phyloP scores from a whole-genome alignment of 2,113 vertebrate genomes.

The Festucalex cinctus region DNA sequence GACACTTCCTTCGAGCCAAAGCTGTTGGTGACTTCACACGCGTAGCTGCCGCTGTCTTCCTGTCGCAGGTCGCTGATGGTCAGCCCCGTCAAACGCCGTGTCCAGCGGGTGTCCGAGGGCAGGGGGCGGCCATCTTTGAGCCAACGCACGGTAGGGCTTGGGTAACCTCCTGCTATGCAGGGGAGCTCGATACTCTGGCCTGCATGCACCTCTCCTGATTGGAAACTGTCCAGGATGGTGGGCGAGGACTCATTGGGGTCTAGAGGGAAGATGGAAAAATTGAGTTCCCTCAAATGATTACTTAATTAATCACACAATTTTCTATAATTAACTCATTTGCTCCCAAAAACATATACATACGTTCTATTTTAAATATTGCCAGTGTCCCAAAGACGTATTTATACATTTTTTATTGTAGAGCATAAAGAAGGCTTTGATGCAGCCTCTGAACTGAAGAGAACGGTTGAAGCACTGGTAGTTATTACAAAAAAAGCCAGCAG shows the following conservation, averaged over 20 bases:
- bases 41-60: constrained; percentile 94
- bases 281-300: no score
- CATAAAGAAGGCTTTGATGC: no score
- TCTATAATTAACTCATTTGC: no score
- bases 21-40: constrained; percentile 97
- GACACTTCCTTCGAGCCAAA: constrained; percentile 95
- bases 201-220: constrained; percentile 83
- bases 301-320: no score
- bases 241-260: constrained; percentile 92
- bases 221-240: constrained; percentile 92
- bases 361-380: no score
- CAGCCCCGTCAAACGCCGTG: constrained; percentile 87
- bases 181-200: constrained; percentile 88
- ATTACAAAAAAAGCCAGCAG: no score
- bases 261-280: constrained; percentile 12
- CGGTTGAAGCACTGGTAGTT: no score
- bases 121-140: constrained; percentile 92
- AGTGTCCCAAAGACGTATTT: no score
- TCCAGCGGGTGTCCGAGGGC: constrained; percentile 89
- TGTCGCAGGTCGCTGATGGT: constrained; percentile 88
- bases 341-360: no score
- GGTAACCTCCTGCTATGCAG: constrained; percentile 92
- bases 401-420: no score
- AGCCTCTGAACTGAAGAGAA: no score
- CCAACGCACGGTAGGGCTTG: constrained; percentile 91